A percentile compares a stretch with the other conserved stretches of the same genome.
These are phyloP conservation scores for Ceyx margarethae DNA, from an alignment of 2,113 vertebrate genomes.

Conservation along the genomic window DNA sequence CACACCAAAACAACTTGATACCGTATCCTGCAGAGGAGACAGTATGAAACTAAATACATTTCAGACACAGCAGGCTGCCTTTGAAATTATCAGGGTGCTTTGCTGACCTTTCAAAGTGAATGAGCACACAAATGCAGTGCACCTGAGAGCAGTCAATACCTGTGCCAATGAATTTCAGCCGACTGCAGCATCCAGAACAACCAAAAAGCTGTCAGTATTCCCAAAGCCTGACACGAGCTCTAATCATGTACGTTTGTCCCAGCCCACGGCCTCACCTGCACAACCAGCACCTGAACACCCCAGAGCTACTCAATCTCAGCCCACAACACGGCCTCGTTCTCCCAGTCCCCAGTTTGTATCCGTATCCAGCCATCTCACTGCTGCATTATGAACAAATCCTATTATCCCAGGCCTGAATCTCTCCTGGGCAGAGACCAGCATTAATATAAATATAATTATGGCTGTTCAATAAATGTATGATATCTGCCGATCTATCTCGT, in stretches of 20 bases:
- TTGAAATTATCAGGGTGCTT: background rate
- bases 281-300: background rate
- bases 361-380: background rate
- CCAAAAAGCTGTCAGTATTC: background rate
- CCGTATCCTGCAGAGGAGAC: background rate
- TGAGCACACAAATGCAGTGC: background rate
- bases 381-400: background rate
- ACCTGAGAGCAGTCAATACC: background rate
- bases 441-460: conserved; percentile 40
- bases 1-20: background rate
- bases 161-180: background rate
- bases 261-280: background rate
- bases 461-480: conserved; percentile 24
- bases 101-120: conserved; percentile 1
- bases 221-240: background rate
- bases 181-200: background rate
- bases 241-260: background rate
- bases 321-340: background rate
- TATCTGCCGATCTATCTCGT: background rate
- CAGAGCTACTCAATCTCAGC: background rate
- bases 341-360: background rate
- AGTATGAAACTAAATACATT: background rate
- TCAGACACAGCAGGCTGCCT: background rate
- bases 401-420: background rate
- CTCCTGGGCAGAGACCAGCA: background rate